Evolutionary conservation across 2,888 invertebrate genomes (phyloP).

Genomic region (Apantesis nais): DNA sequence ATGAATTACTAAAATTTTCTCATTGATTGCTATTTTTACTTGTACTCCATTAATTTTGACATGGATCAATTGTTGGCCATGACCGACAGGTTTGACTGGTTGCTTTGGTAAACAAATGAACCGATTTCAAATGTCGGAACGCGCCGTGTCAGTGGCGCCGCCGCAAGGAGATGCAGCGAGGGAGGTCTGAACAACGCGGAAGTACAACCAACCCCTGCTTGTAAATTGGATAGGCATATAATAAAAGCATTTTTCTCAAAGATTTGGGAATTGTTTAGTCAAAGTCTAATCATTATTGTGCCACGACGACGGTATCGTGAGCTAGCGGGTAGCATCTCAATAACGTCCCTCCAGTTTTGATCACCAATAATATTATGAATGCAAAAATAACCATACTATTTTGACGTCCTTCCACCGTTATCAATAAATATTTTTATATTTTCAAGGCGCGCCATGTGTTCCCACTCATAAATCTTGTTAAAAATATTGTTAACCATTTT

Average conservation of each 20-base stretch:
- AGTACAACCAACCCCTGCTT: neutral
- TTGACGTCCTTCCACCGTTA: too few relatives aligned
- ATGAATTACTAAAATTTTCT: conserved; percentile 60
- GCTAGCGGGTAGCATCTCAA: too few relatives aligned
- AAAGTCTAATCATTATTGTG: neutral
- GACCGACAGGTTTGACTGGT: conserved; percentile 24
- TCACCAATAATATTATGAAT: too few relatives aligned
- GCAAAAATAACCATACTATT: too few relatives aligned
- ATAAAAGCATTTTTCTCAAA: too few relatives aligned
- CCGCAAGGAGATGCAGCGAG: neutral
- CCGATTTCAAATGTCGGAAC: conserved; percentile 37
- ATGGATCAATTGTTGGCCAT: conserved; percentile 46
- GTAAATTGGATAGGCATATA: too few relatives aligned
- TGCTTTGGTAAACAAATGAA: conserved; percentile 55
- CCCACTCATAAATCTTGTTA: too few relatives aligned
- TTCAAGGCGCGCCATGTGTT: too few relatives aligned
- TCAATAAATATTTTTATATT: too few relatives aligned
- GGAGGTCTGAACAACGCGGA: neutral
- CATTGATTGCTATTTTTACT: conserved; percentile 41
- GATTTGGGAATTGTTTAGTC: neutral
- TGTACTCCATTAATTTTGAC: conserved; percentile 59
- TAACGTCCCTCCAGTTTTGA: too few relatives aligned
- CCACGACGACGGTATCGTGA: too few relatives aligned
- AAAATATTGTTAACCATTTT: too few relatives aligned
- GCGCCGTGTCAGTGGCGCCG: neutral